A percentile compares a stretch with the other conserved stretches of the same genome.
These are phyloP conservation scores for Tragelaphus buxtoni DNA, from an alignment of 2,113 vertebrate genomes.

Conservation along the genomic window DNA sequence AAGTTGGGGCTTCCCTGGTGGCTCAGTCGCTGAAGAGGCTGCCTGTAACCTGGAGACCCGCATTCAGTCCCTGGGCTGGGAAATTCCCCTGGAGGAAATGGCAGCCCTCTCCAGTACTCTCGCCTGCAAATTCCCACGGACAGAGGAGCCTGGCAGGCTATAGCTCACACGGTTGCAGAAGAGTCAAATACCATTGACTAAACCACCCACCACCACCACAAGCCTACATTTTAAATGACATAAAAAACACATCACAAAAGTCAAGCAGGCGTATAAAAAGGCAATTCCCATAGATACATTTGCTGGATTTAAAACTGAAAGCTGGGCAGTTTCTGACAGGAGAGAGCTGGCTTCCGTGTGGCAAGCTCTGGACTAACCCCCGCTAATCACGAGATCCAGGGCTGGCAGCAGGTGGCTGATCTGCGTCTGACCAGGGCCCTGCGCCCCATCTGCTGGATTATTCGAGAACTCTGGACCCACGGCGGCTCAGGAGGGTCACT, in stretches of 20 bases:
- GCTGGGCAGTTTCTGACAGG: not conserved
- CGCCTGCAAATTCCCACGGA: no score
- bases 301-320: not conserved
- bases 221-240: not conserved
- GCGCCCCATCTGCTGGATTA: not conserved
- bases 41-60: not conserved
- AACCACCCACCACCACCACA: not conserved
- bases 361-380: not conserved
- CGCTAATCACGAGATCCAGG: rapidly evolving
- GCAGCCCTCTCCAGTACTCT: no score
- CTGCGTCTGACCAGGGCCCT: not conserved
- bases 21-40: not conserved
- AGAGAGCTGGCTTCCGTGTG: not conserved
- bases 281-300: not conserved
- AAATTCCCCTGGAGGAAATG: no score
- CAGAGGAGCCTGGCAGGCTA: not conserved
- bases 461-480: not conserved
- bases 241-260: not conserved
- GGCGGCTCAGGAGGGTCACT: rapidly evolving
- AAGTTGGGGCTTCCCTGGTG: not conserved
- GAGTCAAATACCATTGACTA: not conserved
- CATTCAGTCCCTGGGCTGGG: not conserved
- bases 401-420: not conserved
- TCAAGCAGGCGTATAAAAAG: rapidly evolving
- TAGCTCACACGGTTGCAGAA: not conserved